Evolutionary conservation across 2,113 vertebrate genomes (phyloP).

Genomic region (Dicentrarchus labrax): DNA sequence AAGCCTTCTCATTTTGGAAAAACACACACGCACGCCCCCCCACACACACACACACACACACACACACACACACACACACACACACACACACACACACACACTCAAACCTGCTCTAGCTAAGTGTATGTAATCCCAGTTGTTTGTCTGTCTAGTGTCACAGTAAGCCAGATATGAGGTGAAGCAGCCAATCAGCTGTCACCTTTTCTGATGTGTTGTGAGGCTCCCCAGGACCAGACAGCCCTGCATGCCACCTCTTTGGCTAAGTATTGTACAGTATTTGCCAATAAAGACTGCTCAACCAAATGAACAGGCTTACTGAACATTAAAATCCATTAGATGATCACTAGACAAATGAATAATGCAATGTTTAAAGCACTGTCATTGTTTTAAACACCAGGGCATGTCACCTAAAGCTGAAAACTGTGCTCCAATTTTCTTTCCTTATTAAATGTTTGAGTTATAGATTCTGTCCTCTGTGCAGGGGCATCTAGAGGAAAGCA

Average conservation of each 20-base stretch:
- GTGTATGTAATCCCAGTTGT: slow-evolving; percentile 36
- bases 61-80: background rate
- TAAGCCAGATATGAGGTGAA: slow-evolving; percentile 46
- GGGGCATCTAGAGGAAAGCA: background rate
- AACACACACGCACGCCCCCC: too few species aligned
- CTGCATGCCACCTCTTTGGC: slow-evolving; percentile 20
- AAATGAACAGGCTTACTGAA: background rate
- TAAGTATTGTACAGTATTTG: background rate
- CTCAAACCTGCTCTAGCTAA: slow-evolving; percentile 1
- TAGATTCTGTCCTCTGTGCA: background rate
- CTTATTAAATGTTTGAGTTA: background rate
- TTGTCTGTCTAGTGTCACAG: slow-evolving; percentile 35
- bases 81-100: background rate
- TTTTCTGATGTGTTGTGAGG: slow-evolving; percentile 46
- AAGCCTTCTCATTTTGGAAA: background rate
- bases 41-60: background rate
- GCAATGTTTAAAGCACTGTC: background rate
- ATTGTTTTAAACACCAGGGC: background rate
- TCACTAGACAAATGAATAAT: background rate
- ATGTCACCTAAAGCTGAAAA: background rate
- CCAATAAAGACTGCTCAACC: slow-evolving; percentile 1
- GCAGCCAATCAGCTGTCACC: slow-evolving; percentile 69
- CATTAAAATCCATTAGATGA: background rate
- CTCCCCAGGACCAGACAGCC: slow-evolving; percentile 20
- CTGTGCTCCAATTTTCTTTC: background rate